A percentile compares a stretch with the other conserved stretches of the same genome.
Evolutionary conservation across 2,888 invertebrate genomes (phyloP).

Genomic region (Melangyna quadrimaculata): DNA sequence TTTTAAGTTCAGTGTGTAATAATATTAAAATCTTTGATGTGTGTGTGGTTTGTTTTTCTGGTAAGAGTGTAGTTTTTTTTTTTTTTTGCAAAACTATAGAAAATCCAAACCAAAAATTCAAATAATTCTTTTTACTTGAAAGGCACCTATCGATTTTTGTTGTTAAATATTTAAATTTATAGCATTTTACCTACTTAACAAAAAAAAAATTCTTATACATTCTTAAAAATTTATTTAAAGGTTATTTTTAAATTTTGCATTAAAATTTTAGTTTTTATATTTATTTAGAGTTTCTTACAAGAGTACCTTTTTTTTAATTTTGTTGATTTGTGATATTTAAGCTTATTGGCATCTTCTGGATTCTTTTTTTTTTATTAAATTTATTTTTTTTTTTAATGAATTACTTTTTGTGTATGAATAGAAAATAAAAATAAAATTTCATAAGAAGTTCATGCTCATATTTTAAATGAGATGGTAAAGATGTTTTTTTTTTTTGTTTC

Average conservation of each 20-base stretch:
- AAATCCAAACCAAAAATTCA: conserved; percentile 22
- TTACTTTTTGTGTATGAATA: conserved; percentile 21
- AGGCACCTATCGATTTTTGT: conserved; percentile 69
- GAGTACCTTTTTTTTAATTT: not conserved
- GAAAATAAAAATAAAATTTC: conserved; percentile 25
- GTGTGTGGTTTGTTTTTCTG: conserved; percentile 5
- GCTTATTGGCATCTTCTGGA: conserved; percentile 69
- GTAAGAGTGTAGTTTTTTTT: not conserved
- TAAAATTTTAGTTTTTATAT: conserved; percentile 21
- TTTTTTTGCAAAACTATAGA: conserved; percentile 3
- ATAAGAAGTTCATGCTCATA: conserved; percentile 24
- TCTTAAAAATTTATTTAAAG: conserved; percentile 28
- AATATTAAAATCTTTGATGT: conserved; percentile 16
- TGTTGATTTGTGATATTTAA: conserved; percentile 52
- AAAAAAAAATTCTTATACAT: conserved; percentile 29
- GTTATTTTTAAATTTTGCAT: conserved; percentile 16
- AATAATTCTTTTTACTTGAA: conserved; percentile 46
- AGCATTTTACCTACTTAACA: conserved; percentile 33
- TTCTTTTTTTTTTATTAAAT: conserved; percentile 29
- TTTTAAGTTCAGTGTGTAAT: conserved; percentile 42
- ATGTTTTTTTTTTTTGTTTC: not conserved
- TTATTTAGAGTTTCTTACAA: conserved; percentile 21
- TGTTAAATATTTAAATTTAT: conserved; percentile 22
- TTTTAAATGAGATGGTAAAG: conserved; percentile 34
- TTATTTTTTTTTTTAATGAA: conserved; percentile 9